A percentile compares a stretch with the other conserved stretches of the same genome.
Evolutionary conservation across 2,113 vertebrate species (phyloP).

Genomic region (Phasianus colchicus): DNA sequence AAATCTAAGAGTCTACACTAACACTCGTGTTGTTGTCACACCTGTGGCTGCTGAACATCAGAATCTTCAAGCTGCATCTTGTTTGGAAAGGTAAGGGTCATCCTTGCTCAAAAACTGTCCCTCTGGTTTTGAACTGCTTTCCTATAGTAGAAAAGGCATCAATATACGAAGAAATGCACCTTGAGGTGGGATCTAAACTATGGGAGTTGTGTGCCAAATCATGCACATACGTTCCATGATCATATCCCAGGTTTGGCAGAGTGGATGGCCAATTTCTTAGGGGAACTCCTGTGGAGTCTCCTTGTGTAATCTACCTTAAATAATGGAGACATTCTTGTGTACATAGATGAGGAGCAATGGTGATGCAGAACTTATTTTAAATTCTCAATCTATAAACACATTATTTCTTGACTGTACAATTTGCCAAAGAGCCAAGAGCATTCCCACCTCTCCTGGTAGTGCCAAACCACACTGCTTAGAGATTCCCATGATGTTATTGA

Average conservation of each 20-base stretch:
- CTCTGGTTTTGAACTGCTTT: background rate
- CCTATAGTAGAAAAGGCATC: background rate
- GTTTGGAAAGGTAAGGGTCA: background rate
- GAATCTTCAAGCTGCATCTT: background rate
- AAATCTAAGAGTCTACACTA: background rate
- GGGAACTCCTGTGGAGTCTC: background rate
- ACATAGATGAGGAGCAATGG: background rate
- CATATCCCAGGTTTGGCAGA: background rate
- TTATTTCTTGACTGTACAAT: background rate
- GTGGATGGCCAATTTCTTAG: background rate
- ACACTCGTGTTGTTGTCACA: background rate
- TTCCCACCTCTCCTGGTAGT: background rate
- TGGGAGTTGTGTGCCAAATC: fast-evolving
- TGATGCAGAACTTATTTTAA: background rate
- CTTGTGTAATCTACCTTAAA: background rate
- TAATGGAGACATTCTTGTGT: background rate
- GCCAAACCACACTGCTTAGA: background rate
- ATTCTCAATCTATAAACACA: background rate
- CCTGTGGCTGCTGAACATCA: background rate
- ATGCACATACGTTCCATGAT: no score
- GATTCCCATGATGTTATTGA: background rate
- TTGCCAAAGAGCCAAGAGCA: background rate
- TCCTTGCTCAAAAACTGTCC: background rate
- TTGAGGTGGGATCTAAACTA: background rate
- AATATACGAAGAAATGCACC: background rate